These are phyloP conservation scores for Channallabes apus DNA, from an alignment of 2,797 vertebrate species.

Conservation along the genomic window DNA sequence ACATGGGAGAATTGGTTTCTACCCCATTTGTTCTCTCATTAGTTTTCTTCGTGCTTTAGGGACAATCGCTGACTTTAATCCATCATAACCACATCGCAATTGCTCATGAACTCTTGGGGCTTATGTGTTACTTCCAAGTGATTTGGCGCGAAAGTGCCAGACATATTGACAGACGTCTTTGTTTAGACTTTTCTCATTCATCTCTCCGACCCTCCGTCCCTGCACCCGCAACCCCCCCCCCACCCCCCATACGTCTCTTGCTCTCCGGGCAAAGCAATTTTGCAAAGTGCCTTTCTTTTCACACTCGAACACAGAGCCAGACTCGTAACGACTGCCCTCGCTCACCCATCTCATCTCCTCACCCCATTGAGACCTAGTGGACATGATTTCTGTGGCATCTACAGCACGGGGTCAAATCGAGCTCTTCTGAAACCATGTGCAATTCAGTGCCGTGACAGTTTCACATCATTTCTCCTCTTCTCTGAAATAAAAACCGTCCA, in stretches of 20 bases:
- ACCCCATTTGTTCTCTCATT: neutral
- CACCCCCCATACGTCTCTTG: neutral
- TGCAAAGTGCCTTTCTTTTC: neutral
- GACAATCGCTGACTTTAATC: constrained; percentile 6
- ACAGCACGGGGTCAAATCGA: neutral
- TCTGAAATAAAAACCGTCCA: neutral
- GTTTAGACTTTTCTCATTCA: neutral
- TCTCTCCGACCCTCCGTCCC: constrained; percentile 3
- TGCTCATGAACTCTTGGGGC: constrained; percentile 12
- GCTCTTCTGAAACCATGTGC: neutral
- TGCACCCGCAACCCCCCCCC: no score
- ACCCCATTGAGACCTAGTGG: neutral
- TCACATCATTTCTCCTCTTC: neutral
- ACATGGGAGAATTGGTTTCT: neutral
- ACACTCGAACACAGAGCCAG: neutral
- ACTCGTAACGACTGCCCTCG: constrained; percentile 3
- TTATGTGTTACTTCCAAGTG: constrained; percentile 8
- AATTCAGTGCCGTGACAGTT: neutral
- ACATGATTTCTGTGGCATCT: neutral
- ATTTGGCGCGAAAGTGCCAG: neutral
- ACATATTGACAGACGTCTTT: constrained; percentile 3
- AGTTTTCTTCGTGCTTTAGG: neutral
- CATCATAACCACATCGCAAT: constrained; percentile 9
- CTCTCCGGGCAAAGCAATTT: constrained; percentile 16
- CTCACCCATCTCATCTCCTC: neutral